phyloP scores from a whole-genome alignment of 2,113 vertebrate genomes.

The Bufo gargarizans region DNA sequence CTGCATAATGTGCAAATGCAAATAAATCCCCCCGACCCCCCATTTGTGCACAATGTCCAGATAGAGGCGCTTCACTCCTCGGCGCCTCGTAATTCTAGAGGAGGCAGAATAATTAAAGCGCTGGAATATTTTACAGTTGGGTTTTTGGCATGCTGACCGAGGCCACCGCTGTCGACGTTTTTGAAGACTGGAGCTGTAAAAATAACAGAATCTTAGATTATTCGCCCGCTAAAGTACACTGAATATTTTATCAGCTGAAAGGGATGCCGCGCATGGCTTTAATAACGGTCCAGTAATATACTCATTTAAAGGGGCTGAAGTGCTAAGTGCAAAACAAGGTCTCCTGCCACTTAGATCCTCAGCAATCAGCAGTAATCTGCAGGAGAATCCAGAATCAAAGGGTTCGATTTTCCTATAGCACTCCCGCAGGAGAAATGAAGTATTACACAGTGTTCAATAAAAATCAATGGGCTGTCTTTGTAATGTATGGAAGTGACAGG shows the following conservation, averaged over 20 bases:
- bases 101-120: background rate
- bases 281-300: background rate
- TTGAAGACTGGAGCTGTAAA: constrained; percentile 10
- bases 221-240: background rate
- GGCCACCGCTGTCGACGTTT: constrained; percentile 20
- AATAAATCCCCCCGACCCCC: background rate
- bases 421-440: no score
- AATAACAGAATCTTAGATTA: background rate
- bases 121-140: background rate
- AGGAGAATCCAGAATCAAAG: no score
- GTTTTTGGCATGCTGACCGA: constrained; percentile 4
- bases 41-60: background rate
- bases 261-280: background rate
- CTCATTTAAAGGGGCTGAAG: no score
- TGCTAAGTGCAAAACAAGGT: no score
- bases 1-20: constrained; percentile 28
- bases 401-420: no score
- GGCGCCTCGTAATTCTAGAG: constrained; percentile 18
- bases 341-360: no score
- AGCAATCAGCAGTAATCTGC: no score
- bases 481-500: no score
- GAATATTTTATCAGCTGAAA: background rate
- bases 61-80: background rate
- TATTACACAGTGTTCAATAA: no score
- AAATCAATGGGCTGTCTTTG: no score